A percentile compares a stretch with the other conserved stretches of the same genome.
These are phyloP conservation scores for Cottoperca gobio DNA, from an alignment of 2,797 vertebrate genomes.

Conservation along the genomic window DNA sequence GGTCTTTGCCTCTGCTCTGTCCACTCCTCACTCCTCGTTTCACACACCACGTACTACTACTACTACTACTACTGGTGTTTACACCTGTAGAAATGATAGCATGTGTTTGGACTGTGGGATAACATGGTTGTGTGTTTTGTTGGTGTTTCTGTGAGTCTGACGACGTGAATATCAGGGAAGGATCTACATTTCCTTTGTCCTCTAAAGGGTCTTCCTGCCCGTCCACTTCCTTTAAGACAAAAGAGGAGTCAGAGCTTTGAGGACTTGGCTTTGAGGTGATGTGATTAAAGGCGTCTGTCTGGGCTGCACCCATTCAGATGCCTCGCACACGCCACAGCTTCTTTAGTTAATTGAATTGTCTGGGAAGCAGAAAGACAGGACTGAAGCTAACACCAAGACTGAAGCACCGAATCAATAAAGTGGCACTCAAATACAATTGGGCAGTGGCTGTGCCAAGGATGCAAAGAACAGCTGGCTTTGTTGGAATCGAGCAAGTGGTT, in stretches of 20 bases:
- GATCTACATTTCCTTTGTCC: conserved; percentile 56
- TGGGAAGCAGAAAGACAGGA: conserved; percentile 62
- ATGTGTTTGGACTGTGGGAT: not conserved
- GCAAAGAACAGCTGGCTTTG: conserved; percentile 9
- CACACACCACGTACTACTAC: not conserved
- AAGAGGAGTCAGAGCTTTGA: conserved; percentile 48
- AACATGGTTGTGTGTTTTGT: not conserved
- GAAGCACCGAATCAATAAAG: conserved; percentile 58
- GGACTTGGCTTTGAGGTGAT: conserved; percentile 60
- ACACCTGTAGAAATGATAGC: conserved; percentile 7
- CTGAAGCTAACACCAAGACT: conserved; percentile 46
- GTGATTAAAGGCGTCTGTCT: conserved; percentile 74
- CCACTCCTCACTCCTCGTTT: conserved; percentile 13
- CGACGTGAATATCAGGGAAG: conserved; percentile 32
- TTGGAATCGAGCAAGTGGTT: conserved; percentile 3
- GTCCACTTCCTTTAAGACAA: conserved; percentile 61
- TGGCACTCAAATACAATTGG: conserved; percentile 55
- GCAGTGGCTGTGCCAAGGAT: conserved; percentile 5
- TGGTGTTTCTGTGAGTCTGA: conserved; percentile 28
- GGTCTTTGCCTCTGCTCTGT: conserved; percentile 39
- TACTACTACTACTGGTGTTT: conserved; percentile 4
- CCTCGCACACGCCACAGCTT: conserved; percentile 62
- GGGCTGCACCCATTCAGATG: conserved; percentile 51
- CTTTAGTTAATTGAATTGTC: conserved; percentile 75
- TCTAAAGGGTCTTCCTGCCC: conserved; percentile 66